phyloP scores from a whole-genome alignment of 2,113 vertebrate genomes.

The Paracyprichromis sp. region DNA sequence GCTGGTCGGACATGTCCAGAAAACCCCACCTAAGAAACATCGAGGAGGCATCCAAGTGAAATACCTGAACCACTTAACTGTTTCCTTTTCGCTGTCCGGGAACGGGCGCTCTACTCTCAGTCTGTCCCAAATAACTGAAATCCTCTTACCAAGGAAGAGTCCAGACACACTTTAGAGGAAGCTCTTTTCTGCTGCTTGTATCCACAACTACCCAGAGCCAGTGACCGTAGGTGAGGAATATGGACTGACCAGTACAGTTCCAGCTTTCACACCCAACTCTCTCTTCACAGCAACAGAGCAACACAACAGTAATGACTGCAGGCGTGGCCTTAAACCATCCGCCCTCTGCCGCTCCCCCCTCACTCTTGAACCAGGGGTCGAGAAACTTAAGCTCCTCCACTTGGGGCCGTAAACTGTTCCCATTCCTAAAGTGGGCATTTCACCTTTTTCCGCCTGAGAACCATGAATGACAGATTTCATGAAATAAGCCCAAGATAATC shows the following conservation, averaged over 20 bases:
- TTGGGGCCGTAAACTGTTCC: background rate
- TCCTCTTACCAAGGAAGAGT: background rate
- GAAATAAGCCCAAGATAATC: background rate
- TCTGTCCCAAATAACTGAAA: background rate
- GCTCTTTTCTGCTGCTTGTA: background rate
- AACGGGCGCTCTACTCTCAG: background rate
- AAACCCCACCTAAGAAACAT: background rate
- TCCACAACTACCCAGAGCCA: background rate
- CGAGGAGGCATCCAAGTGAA: background rate
- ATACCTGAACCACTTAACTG: background rate
- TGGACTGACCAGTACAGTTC: background rate
- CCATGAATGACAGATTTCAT: background rate
- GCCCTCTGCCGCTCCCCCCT: background rate
- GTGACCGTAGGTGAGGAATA: background rate
- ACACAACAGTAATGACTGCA: background rate
- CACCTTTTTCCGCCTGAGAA: background rate
- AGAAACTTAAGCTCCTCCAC: background rate
- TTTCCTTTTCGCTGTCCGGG: background rate
- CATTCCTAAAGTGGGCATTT: background rate
- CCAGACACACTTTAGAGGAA: background rate
- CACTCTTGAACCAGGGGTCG: background rate
- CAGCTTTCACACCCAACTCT: background rate
- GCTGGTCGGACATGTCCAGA: background rate
- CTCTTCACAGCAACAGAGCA: background rate
- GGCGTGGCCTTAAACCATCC: background rate